A percentile compares a stretch with the other conserved stretches of the same genome.
Conservation (phyloP, 1,140 invertebrate species). For the Neomicropteryx cornuta region DNA sequence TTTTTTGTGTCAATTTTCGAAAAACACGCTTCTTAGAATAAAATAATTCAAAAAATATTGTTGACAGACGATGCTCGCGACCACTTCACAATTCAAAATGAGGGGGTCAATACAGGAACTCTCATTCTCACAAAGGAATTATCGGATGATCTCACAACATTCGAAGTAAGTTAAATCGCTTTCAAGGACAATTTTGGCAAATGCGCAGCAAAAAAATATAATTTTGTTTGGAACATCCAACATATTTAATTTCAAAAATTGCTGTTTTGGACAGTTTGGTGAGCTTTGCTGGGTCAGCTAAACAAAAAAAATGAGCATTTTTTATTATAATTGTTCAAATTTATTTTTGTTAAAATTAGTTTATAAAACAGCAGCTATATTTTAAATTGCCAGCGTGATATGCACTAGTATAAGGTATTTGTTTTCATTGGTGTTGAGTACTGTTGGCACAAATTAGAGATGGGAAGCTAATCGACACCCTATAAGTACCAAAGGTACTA, state of each 20-base stretch:
- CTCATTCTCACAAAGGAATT: conserved; percentile 20
- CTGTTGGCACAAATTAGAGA: no score
- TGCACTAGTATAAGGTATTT: no score
- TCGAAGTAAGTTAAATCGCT: conserved; percentile 16
- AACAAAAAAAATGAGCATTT: background rate
- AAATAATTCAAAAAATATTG: conserved; percentile 2
- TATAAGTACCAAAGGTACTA: background rate
- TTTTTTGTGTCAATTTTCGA: background rate
- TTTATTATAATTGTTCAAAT: background rate
- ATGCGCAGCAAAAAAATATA: background rate
- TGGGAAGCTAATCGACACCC: no score
- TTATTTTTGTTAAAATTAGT: background rate
- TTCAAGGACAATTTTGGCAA: background rate
- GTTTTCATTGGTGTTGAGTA: no score
- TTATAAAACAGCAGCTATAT: no score
- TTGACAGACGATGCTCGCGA: conserved; percentile 20
- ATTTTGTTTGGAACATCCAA: background rate
- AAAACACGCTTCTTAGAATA: background rate
- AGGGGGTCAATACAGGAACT: conserved; percentile 22
- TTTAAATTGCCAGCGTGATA: no score
- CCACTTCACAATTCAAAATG: conserved; percentile 25
- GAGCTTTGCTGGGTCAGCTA: background rate
- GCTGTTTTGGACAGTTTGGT: background rate
- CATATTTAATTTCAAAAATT: background rate
- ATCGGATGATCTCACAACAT: conserved; percentile 19